phyloP scores from a whole-genome alignment of 2,888 invertebrate species.

The Andricus quercusramuli region DNA sequence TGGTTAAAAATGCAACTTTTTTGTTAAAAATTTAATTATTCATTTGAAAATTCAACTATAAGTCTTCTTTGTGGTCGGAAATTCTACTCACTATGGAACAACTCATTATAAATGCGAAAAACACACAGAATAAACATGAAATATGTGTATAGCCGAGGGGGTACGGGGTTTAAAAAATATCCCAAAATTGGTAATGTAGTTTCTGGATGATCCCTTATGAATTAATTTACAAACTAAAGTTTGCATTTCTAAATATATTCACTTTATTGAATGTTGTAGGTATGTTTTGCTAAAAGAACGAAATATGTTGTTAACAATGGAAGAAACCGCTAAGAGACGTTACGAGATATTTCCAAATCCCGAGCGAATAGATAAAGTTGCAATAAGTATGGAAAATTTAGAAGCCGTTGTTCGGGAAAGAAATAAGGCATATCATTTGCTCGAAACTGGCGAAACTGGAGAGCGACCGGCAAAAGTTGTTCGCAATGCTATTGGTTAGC shows the following conservation, averaged over 20 bases:
- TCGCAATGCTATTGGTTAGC: constrained; percentile 81
- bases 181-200: no score
- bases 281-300: constrained; percentile 94
- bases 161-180: no score
- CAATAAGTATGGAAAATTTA: constrained; percentile 96
- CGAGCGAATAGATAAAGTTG: constrained; percentile 95
- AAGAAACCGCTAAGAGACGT: constrained; percentile 87
- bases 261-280: constrained; percentile 78
- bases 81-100: no score
- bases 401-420: constrained; percentile 95
- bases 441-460: constrained; percentile 94
- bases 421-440: constrained; percentile 91
- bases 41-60: no score
- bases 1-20: no score
- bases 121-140: no score
- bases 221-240: not conserved
- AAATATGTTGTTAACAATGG: constrained; percentile 98
- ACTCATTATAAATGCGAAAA: no score
- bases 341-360: constrained; percentile 90
- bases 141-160: no score
- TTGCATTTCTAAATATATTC: not conserved
- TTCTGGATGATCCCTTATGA: not conserved
- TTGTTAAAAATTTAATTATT: no score
- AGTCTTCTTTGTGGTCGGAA: no score
- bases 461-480: constrained; percentile 85